These are phyloP conservation scores for Amblyjoppa proteus DNA, from an alignment of 2,888 invertebrate genomes.

Conservation along the genomic window DNA sequence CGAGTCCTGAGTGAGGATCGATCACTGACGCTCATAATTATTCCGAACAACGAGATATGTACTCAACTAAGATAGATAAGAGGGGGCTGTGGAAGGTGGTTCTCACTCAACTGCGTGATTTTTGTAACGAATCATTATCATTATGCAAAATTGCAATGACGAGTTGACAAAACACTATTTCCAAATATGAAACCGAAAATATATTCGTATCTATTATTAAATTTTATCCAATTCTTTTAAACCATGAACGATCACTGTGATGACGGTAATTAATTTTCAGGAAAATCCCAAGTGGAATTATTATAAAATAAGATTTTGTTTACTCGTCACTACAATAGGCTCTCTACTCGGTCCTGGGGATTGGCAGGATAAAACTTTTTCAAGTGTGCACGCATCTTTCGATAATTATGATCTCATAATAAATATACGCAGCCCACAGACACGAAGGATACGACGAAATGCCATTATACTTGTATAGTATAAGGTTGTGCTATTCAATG, in stretches of 20 bases:
- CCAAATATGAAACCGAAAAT: too few relatives aligned
- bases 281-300: too few relatives aligned
- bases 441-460: constrained; percentile 39
- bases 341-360: constrained; percentile 26
- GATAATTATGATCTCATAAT: constrained; percentile 28
- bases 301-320: neutral
- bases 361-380: constrained; percentile 21
- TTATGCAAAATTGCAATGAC: constrained; percentile 40
- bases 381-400: constrained; percentile 53
- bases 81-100: neutral
- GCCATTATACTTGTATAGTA: constrained; percentile 61
- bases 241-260: too few relatives aligned
- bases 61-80: constrained; percentile 12
- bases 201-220: constrained; percentile 9
- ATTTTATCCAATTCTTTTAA: neutral
- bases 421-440: constrained; percentile 36
- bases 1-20: constrained; percentile 69
- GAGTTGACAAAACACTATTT: constrained; percentile 26
- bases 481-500: constrained; percentile 52
- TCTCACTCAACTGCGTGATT: constrained; percentile 45
- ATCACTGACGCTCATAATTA: constrained; percentile 40
- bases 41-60: constrained; percentile 35
- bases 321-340: neutral
- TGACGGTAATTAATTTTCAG: too few relatives aligned
- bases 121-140: constrained; percentile 27